Evolutionary conservation across 2,888 invertebrate genomes (phyloP).

Genomic region (Cheilosia soror): DNA sequence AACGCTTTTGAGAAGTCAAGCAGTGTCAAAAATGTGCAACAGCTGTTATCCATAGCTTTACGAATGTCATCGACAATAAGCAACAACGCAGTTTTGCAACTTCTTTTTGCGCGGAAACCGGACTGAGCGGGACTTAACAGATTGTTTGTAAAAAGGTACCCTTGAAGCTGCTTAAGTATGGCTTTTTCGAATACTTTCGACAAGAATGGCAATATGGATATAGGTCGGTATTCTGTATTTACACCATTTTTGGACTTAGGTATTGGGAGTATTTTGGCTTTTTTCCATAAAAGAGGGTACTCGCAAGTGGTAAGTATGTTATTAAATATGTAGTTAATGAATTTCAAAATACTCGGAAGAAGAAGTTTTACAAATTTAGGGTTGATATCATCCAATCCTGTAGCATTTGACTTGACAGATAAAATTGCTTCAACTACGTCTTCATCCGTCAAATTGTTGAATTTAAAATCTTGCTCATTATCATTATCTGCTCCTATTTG

Average conservation of each 20-base stretch:
- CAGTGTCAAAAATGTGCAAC: neutral
- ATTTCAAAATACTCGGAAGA: neutral
- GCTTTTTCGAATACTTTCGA: no score
- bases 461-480: neutral
- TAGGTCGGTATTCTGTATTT: no score
- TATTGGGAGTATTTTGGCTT: conserved; percentile 1
- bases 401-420: neutral
- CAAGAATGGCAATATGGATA: no score
- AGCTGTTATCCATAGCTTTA: neutral
- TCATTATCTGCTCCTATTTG: no score
- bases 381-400: conserved; percentile 3
- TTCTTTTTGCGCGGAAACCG: neutral
- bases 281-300: conserved; percentile 6
- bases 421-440: conserved; percentile 6
- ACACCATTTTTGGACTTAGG: neutral
- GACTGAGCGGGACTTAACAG: no score
- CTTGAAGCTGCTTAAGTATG: no score
- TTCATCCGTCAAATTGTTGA: conserved; percentile 1
- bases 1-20: no score
- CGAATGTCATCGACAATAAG: neutral
- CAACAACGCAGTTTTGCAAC: neutral
- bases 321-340: neutral
- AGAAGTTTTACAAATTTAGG: conserved; percentile 13
- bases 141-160: no score
- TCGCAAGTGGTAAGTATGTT: neutral